These are phyloP conservation scores for Dicerorhinus sumatrensis DNA, from an alignment of 2,113 vertebrate genomes.

Conservation along the genomic window DNA sequence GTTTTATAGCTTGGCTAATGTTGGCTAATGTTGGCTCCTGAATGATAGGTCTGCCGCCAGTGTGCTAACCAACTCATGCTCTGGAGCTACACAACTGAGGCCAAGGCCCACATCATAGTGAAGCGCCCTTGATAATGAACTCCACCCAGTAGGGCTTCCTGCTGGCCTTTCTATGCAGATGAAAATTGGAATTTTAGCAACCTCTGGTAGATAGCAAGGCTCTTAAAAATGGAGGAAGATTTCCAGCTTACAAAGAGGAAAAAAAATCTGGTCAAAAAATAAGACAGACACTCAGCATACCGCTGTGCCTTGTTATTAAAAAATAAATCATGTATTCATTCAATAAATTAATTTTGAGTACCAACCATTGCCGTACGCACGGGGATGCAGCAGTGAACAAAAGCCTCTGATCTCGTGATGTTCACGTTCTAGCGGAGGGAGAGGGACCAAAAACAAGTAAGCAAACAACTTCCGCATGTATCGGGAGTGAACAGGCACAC, in stretches of 20 bases:
- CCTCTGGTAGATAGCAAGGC: not conserved
- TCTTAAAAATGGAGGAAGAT: not conserved
- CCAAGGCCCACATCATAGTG: not conserved
- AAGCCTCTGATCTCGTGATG: not conserved
- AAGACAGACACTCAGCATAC: not conserved
- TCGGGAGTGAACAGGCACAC: not conserved
- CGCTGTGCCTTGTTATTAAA: not conserved
- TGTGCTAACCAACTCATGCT: not conserved
- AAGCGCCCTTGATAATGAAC: not conserved
- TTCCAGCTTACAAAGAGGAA: not conserved
- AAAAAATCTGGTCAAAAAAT: no score
- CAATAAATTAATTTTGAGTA: not conserved
- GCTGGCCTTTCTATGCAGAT: not conserved
- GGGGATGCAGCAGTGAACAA: not conserved
- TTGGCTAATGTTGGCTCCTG: not conserved
- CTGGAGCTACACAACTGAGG: not conserved
- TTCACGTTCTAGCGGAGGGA: not conserved
- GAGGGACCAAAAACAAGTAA: not conserved
- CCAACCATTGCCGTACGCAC: not conserved
- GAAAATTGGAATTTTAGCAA: conserved; percentile 41
- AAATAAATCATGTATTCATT: not conserved
- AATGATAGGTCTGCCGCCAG: not conserved
- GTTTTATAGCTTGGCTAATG: not conserved
- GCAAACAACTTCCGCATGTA: not conserved
- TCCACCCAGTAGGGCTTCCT: not conserved